Evolutionary conservation across 2,113 vertebrate genomes (phyloP).

Genomic region (Pangasianodon gigas): DNA sequence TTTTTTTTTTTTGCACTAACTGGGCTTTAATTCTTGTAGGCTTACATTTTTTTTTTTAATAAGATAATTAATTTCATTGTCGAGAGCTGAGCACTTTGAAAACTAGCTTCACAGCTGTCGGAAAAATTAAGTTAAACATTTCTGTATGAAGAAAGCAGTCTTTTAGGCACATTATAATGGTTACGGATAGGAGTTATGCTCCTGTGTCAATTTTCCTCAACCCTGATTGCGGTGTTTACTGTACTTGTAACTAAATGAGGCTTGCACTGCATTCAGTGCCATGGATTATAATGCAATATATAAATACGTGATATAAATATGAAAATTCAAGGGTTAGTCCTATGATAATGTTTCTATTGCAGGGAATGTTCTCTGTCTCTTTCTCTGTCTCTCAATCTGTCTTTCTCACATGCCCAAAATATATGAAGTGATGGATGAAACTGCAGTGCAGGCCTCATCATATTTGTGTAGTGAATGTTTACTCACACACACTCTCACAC

Average conservation of each 20-base stretch:
- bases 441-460: constrained; percentile 65
- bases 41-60: neutral
- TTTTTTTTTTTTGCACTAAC: neutral
- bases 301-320: neutral
- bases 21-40: neutral
- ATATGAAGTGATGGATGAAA: neutral
- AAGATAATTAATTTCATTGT: constrained; percentile 2
- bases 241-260: constrained; percentile 37
- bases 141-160: neutral
- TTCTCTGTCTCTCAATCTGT: neutral
- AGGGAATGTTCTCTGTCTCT: neutral
- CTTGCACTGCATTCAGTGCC: constrained; percentile 40
- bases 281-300: constrained; percentile 6
- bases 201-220: neutral
- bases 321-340: neutral
- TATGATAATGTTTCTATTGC: neutral
- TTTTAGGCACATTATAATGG: neutral
- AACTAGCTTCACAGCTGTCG: neutral
- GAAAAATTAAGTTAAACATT: neutral
- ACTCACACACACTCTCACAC: constrained; percentile 10
- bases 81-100: neutral
- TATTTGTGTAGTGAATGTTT: constrained; percentile 26
- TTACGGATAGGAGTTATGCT: neutral
- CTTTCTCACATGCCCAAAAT: too few species aligned
- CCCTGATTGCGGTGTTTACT: constrained; percentile 33